phyloP scores from a whole-genome alignment of 2,797 vertebrate genomes.

The Hapalemur alaotrensis region DNA sequence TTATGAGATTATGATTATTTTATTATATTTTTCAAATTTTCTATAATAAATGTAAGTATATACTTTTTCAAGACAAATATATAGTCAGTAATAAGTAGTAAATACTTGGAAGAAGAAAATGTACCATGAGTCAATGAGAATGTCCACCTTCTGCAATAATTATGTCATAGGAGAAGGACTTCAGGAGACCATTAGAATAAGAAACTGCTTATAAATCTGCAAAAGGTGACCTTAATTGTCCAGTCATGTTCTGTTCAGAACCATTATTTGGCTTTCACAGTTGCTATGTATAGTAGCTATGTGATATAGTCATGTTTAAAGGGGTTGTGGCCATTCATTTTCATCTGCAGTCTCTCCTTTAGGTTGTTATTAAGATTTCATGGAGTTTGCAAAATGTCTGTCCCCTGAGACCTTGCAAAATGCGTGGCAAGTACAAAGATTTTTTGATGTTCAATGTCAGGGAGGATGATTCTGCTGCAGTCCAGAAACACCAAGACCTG shows the following conservation, averaged over 20 bases:
- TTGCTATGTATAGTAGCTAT: conserved; percentile 16
- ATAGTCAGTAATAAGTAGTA: background rate
- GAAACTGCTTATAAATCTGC: conserved; percentile 11
- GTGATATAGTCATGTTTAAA: conserved; percentile 46
- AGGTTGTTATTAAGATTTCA: conserved; percentile 62
- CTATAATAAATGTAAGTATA: background rate
- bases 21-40: background rate
- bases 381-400: conserved; percentile 48
- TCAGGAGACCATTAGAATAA: background rate
- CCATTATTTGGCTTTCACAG: conserved; percentile 17
- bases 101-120: background rate
- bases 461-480: background rate
- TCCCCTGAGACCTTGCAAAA: conserved; percentile 48
- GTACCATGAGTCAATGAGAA: background rate
- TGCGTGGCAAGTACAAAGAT: conserved; percentile 36
- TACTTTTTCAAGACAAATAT: background rate
- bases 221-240: conserved; percentile 12
- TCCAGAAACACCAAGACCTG: conserved; percentile 1
- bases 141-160: background rate
- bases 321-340: conserved; percentile 2
- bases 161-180: conserved; percentile 38
- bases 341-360: conserved; percentile 26
- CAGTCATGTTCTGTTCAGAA: conserved; percentile 36
- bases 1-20: background rate
- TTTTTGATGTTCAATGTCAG: conserved; percentile 26